Base-by-base conservation (phyloP, 2,797 vertebrate genomes). In the Pangasius larnaudii region DNA sequence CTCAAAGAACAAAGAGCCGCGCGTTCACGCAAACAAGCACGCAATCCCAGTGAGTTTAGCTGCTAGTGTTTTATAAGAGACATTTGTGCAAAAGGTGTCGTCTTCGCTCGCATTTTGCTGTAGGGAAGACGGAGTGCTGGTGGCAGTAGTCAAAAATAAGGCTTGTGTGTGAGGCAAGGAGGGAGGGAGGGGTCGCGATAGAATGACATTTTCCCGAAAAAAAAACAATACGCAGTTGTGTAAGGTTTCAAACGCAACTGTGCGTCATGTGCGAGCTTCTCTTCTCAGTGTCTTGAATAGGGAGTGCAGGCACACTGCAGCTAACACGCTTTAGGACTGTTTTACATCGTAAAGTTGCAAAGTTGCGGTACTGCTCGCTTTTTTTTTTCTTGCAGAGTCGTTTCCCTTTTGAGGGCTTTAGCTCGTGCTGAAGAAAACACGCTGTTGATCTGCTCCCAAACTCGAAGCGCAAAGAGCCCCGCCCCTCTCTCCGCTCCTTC, bases 391-490 rank as follows among this genome's bases (percentile, higher is more conserved):
- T 82, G 56, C 24, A 1, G 22, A 72, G 49, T 71, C 49, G 67
- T 36, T 85, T 61, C 39, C 63, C 56, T 75, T 75, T 75, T 30
- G 27, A 75, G 36, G 16, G 36, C 67, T 75, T 59, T 14, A 56
- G 51, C 72, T 85, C 33, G 33, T 85, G 84, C 33, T 30, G 56
- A 90, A 92, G 92, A 92, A 91, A 93, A 93, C 85, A 87, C 88
- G 93, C 93, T 92, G 91, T 93, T 91, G 93, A 90, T 91, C 94
- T 92, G 93, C 94, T 95, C 93, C 89, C 85, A 95, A 96, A 95
- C 93, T 95, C 93, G 94, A 91, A 91, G 94, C 93, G 91, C 91
- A 90, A 91, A 71, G 91, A 91, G 94, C 95, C 95, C 96, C 96
- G 94, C 95, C 96, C 95, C 71, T 85, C 82, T 89, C 86, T 14